A percentile compares a stretch with the other conserved stretches of the same genome.
phyloP scores from a whole-genome alignment of 2,113 vertebrate genomes.

The Phocoena phocoena region DNA sequence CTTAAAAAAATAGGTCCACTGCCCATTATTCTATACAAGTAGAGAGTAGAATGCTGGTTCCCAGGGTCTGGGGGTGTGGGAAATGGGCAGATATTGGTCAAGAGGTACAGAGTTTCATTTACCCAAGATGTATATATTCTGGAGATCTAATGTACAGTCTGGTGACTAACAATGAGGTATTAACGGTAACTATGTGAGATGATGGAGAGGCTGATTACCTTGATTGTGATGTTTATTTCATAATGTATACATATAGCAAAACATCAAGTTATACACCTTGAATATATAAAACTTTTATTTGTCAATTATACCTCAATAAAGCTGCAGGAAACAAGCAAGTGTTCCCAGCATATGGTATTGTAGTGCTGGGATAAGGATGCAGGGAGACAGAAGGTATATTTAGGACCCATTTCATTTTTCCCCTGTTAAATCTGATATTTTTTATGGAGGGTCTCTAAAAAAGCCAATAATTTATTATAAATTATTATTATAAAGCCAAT shows the following conservation, averaged over 20 bases:
- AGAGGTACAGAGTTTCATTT: not conserved
- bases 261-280: not conserved
- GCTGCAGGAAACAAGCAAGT: not conserved
- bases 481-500: too few species aligned
- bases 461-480: not conserved
- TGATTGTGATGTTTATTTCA: not conserved
- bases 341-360: not conserved
- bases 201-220: not conserved
- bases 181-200: not conserved
- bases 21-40: not conserved
- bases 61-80: too few species aligned
- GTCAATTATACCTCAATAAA: not conserved
- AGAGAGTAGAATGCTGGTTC: not conserved
- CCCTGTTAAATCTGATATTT: not conserved
- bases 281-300: not conserved
- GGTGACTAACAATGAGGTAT: not conserved
- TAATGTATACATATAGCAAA: not conserved
- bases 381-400: not conserved
- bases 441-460: not conserved
- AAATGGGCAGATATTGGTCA: not conserved
- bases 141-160: not conserved
- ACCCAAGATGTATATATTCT: not conserved
- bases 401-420: not conserved
- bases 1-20: not conserved
- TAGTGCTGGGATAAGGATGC: not conserved